Base-by-base conservation (phyloP, 2,888 invertebrate species). In the Bursaphelenchus okinawaensis region DNA sequence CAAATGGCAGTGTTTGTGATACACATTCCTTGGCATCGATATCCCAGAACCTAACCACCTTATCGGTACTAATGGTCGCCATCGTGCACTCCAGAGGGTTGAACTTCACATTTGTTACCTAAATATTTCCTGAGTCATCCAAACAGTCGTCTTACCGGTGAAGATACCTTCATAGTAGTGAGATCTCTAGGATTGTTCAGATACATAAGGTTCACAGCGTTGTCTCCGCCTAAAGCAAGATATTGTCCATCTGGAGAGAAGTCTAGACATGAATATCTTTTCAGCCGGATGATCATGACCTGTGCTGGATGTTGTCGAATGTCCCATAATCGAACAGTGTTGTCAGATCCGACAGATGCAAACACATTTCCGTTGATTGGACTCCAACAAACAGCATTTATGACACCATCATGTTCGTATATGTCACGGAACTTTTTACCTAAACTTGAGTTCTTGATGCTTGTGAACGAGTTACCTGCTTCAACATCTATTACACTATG, bases 21-120 rank as follows among this genome's bases (percentile, higher is more conserved):
- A 71, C 60, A 50, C 71, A 71, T 28, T 71, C 71, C 1, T 61
- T 23, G 8, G 71, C 75, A 26, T 71, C 71, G 9, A 71, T 60
- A 52, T 71, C 71, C 68, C 67, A 75, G 26, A 71, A 75, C 2
- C 73, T 59, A 24, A 75, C 66, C n/a, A 72, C 29, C 19, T 65
- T 59, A 57, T 71, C 71, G 23, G 67, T 65, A 51, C 59, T 54
- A 23, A 60, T 55, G 9, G 66, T 72, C 16, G 63, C 71, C 20
- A 71, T 29, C 12, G 75, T 28, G 40, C 62, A 71, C 52, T 71
- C 74, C 1, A 58, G 51, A 19, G 71, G 71, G 54, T 75, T 75
- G 52, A 74, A 71, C 19, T 52, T 50, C 12, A 71, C 24, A 8
- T 63, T 60, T 1, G 57, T 23, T 8, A 68, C 56, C 65, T 75